Evolutionary conservation across 2,113 vertebrate genomes (phyloP).

Genomic region (Plestiodon gilberti): DNA sequence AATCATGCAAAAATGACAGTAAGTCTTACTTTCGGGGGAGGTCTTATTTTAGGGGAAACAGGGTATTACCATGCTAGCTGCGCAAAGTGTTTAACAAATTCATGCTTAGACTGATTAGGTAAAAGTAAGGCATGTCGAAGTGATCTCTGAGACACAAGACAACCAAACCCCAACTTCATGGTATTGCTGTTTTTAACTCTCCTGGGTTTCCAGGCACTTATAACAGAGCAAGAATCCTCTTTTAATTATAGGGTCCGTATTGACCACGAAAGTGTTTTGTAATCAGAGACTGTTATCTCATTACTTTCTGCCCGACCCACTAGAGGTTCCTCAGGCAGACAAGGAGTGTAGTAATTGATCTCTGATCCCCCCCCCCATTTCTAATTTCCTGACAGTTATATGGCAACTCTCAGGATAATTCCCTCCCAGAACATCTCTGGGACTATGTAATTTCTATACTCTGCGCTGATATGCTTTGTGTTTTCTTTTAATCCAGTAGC

Average conservation of each 20-base stretch:
- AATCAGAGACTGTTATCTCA: constrained; percentile 21
- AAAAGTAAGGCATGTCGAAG: background rate
- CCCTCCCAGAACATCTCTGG: constrained; percentile 3
- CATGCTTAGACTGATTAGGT: background rate
- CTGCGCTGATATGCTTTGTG: background rate
- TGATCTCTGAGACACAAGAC: background rate
- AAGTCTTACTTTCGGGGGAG: too few species aligned
- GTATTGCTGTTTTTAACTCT: background rate
- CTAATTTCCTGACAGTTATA: background rate
- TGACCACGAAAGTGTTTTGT: constrained; percentile 29
- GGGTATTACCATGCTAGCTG: background rate
- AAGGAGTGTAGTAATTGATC: background rate
- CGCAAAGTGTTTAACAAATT: background rate
- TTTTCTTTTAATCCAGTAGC: constrained; percentile 16
- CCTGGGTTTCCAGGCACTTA: background rate
- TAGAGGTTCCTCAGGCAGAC: background rate
- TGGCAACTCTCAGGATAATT: fast-evolving
- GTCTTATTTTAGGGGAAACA: too few species aligned
- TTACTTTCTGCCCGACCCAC: background rate
- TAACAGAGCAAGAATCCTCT: background rate
- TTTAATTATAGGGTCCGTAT: background rate
- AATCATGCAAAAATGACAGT: too few species aligned
- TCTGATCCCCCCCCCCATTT: fast-evolving
- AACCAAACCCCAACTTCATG: background rate
- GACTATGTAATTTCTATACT: constrained; percentile 20